phyloP scores from a whole-genome alignment of 2,888 invertebrate species.

The Drosophila pseudotalamancana region DNA sequence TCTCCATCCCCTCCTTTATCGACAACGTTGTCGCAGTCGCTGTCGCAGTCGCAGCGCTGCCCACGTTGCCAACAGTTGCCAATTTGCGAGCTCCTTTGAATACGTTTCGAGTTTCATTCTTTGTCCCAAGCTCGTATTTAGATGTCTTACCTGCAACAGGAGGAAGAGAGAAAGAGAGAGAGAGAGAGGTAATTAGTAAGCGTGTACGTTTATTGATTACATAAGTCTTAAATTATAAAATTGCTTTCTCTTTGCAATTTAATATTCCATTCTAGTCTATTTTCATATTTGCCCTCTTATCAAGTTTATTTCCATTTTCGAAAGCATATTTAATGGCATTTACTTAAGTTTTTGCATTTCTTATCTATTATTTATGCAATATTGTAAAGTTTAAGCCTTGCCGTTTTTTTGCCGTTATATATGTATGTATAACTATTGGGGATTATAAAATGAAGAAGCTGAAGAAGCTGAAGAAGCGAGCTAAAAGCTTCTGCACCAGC shows the following conservation, averaged over 20 bases:
- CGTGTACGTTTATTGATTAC: constrained; percentile 6
- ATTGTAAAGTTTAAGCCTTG: too few species aligned
- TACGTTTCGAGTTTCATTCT: constrained; percentile 4
- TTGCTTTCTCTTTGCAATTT: background rate
- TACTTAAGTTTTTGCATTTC: too few species aligned
- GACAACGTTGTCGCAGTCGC: too few species aligned
- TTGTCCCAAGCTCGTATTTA: constrained; percentile 14
- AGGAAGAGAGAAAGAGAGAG: constrained; percentile 10
- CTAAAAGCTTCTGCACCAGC: too few species aligned
- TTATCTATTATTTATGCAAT: background rate
- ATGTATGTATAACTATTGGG: too few species aligned
- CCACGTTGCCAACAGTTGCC: constrained; percentile 16
- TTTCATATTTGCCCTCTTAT: background rate
- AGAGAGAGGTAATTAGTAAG: constrained; percentile 9
- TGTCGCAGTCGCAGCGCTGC: background rate
- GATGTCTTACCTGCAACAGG: constrained; percentile 66
- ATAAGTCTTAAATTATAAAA: constrained; percentile 7
- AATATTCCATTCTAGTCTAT: background rate
- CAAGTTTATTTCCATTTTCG: background rate
- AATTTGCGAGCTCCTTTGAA: constrained; percentile 36
- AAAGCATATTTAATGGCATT: background rate
- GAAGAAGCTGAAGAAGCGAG: too few species aligned
- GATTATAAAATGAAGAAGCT: too few species aligned
- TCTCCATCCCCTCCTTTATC: background rate
- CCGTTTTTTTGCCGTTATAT: too few species aligned